Base-by-base conservation (phyloP, 2,888 invertebrate genomes). In the Lissonota sp. region DNA sequence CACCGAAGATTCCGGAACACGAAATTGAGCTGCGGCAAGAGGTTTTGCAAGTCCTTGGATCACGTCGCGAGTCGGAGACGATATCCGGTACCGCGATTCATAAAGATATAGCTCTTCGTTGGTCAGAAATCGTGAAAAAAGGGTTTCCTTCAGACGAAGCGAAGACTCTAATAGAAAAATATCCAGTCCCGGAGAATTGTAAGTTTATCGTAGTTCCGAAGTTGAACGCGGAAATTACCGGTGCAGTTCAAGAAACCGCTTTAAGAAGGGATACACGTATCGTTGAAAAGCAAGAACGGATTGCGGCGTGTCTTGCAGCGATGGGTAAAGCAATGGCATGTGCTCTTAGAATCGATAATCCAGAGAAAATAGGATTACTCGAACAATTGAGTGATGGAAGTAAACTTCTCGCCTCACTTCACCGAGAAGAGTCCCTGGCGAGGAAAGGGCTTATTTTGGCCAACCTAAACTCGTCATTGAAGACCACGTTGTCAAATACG, bases 101-200 rank as follows among this genome's bases (percentile, higher is more conserved):
- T 26, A 72, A 53, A 3, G 69, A 79, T 42, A 26, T 79, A 1
- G 70, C 42, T 14, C 0, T 57, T n/a, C 44, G 79, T n/a, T 70
- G 70, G 67, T 37, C 49, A 8, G 74, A 62, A 12, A 75, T 82
- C 10, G 37, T 82, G 40, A 79, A 80, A 14, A 63, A 74, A 42
- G 73, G 83, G 1, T 69, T 79, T 0, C 73, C 75, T 3, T 5
- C 26, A 6, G 64, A 64, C 0, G 49, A 64, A 1, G 49, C n/a
- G 2, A 26, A 49, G 1, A 49, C n/a, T 10, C 5, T 64, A 8
- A 0, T 51, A n/a, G 64, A 62, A 1, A 64, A 49, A 37, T 64
- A 64, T 64, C 79, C 81, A 37, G 51, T 55, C 10, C 79, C 81
- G 12, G 62, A 69, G 16, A 80, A 78, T 69, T 80, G 78, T 46